Conservation (phyloP, 2,888 invertebrate genomes). For the Cybosia mesomella region DNA sequence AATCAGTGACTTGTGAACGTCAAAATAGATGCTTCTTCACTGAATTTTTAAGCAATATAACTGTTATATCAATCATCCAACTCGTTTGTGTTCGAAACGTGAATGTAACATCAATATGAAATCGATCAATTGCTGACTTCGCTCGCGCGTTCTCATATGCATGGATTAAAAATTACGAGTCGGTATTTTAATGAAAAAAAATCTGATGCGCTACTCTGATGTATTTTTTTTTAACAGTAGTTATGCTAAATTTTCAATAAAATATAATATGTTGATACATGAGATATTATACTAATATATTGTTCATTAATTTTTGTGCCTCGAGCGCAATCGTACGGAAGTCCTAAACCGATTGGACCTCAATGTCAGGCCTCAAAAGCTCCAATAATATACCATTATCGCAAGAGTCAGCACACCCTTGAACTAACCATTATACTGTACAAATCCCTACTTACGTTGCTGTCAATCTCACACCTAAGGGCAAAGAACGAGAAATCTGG, state of each 20-base stretch:
- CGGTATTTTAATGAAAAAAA: not conserved
- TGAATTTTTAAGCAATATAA: no score
- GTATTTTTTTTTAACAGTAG: no score
- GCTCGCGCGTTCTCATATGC: not conserved
- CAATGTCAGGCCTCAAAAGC: conserved; percentile 46
- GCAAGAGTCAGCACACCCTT: conserved; percentile 52
- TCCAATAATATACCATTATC: conserved; percentile 51
- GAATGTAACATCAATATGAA: not conserved
- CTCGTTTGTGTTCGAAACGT: not conserved
- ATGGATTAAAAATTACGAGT: not conserved
- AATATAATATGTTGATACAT: not conserved
- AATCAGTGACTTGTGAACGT: no score
- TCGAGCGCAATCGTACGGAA: conserved; percentile 33
- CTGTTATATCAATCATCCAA: not conserved
- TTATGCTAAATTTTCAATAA: not conserved
- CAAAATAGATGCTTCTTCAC: no score
- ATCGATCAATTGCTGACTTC: not conserved
- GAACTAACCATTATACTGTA: conserved; percentile 61
- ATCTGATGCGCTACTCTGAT: no score
- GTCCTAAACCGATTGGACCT: conserved; percentile 47
- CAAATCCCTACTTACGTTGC: conserved; percentile 66
- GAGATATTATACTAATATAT: not conserved
- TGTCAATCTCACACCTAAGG: conserved; percentile 73
- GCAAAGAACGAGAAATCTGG: conserved; percentile 68
- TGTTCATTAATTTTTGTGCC: conserved; percentile 34